These are phyloP conservation scores for Acrossocheilus fasciatus DNA, from an alignment of 2,797 vertebrate species.

Conservation along the genomic window DNA sequence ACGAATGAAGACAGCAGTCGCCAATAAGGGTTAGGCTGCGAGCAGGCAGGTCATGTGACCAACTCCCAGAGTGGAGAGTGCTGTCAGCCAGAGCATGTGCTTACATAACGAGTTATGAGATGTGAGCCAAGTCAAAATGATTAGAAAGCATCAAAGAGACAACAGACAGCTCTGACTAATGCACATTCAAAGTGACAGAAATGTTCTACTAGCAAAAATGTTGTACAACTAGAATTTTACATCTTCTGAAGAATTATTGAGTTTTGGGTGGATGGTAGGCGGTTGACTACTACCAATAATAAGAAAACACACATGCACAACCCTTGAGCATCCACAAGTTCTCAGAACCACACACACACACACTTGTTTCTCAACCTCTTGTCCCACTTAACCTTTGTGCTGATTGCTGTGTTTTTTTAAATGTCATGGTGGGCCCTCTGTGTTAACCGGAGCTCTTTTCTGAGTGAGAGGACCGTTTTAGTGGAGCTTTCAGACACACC, in stretches of 20 bases:
- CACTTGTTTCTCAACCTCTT: neutral
- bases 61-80: neutral
- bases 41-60: conserved; percentile 3
- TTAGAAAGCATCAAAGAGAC: conserved; percentile 10
- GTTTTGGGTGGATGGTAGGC: neutral
- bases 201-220: neutral
- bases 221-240: neutral
- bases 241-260: neutral
- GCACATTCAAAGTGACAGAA: neutral
- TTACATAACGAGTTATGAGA: conserved; percentile 11
- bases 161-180: conserved; percentile 3
- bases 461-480: conserved; percentile 49
- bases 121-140: conserved; percentile 29
- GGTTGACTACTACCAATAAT: neutral
- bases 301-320: neutral
- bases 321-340: neutral
- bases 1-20: neutral
- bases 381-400: conserved; percentile 23
- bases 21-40: neutral
- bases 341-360: neutral
- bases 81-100: conserved; percentile 9
- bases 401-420: conserved; percentile 21
- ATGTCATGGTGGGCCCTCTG: conserved; percentile 21
- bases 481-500: conserved; percentile 51
- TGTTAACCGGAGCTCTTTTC: conserved; percentile 10